Percentiles rank a stretch among this genome's conserved stretches.
Conservation (phyloP, 64 coral and sea anemone species). For the Stylophora pistillata region DNA sequence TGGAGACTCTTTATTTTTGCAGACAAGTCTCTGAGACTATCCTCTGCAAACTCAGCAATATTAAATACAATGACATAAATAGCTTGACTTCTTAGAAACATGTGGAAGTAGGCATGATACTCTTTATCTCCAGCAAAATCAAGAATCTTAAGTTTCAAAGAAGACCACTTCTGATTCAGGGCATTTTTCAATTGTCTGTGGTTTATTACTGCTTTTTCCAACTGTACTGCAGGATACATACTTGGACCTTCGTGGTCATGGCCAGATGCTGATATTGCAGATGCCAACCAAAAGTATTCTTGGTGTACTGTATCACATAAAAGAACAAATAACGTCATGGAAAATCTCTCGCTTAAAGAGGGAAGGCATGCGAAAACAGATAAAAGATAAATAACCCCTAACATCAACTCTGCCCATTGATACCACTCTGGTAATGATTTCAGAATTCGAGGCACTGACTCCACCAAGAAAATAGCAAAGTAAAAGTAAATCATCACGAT, state of each 20-base stretch:
- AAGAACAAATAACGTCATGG: neutral
- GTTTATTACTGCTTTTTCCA: slow-evolving; percentile 26
- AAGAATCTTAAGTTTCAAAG: slow-evolving; percentile 56
- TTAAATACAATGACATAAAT: slow-evolving; percentile 73
- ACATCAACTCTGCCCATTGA: neutral
- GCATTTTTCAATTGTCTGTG: slow-evolving; percentile 23
- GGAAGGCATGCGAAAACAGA: too few relatives aligned
- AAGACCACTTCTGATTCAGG: slow-evolving; percentile 33
- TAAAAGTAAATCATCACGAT: neutral
- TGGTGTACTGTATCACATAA: neutral
- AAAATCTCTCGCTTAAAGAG: neutral
- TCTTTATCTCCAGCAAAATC: slow-evolving; percentile 80
- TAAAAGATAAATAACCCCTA: neutral
- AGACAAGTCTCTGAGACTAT: slow-evolving; percentile 20
- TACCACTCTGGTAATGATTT: neutral
- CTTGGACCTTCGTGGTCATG: neutral
- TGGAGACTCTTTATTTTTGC: slow-evolving; percentile 27
- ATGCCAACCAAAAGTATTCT: neutral
- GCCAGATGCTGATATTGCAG: neutral
- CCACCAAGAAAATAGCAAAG: neutral
- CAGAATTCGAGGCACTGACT: neutral
- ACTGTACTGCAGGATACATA: neutral
- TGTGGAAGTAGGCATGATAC: slow-evolving; percentile 56
- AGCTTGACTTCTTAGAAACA: slow-evolving; percentile 54
- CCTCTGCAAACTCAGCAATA: neutral